Percentiles rank a stretch among this genome's conserved stretches.
These are phyloP conservation scores for Phyllotreta cruciferae DNA, from an alignment of 2,888 invertebrate genomes.

Conservation along the genomic window DNA sequence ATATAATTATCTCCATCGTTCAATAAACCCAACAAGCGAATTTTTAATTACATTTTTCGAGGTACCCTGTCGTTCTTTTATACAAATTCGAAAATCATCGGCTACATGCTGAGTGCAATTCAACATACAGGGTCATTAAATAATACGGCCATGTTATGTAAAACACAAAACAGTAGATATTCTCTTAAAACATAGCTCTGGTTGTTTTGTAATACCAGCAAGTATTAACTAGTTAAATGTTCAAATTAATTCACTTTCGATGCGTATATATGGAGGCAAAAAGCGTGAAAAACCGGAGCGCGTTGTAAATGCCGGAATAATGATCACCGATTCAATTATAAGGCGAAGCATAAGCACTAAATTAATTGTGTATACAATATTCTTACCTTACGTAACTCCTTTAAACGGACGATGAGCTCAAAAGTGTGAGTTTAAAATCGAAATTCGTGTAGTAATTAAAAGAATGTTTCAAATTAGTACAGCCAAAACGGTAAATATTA, in stretches of 20 bases:
- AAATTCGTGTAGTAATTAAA: not conserved
- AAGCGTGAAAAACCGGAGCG: slow-evolving; percentile 12
- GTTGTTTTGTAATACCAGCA: slow-evolving; percentile 3
- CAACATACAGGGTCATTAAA: too few relatives aligned
- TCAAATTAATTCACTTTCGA: slow-evolving; percentile 2
- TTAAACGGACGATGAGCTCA: slow-evolving; percentile 5
- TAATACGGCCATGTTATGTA: too few relatives aligned
- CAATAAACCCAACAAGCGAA: too few relatives aligned
- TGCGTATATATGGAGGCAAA: slow-evolving; percentile 7
- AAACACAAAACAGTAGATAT: too few relatives aligned
- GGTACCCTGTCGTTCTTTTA: too few relatives aligned
- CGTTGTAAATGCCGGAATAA: slow-evolving; percentile 11
- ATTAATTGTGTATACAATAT: slow-evolving; percentile 4
- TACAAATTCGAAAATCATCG: too few relatives aligned
- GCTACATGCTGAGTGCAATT: too few relatives aligned
- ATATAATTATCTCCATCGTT: too few relatives aligned
- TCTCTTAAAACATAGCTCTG: not conserved
- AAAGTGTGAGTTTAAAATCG: slow-evolving; percentile 4
- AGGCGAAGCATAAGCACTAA: slow-evolving; percentile 3
- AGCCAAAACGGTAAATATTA: too few relatives aligned
- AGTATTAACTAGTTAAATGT: not conserved
- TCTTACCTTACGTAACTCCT: not conserved
- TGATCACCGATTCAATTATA: slow-evolving; percentile 3
- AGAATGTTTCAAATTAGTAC: too few relatives aligned
- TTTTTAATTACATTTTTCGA: too few relatives aligned